Conservation (phyloP, 2,888 invertebrate species). For the Drosophila macrospina region DNA sequence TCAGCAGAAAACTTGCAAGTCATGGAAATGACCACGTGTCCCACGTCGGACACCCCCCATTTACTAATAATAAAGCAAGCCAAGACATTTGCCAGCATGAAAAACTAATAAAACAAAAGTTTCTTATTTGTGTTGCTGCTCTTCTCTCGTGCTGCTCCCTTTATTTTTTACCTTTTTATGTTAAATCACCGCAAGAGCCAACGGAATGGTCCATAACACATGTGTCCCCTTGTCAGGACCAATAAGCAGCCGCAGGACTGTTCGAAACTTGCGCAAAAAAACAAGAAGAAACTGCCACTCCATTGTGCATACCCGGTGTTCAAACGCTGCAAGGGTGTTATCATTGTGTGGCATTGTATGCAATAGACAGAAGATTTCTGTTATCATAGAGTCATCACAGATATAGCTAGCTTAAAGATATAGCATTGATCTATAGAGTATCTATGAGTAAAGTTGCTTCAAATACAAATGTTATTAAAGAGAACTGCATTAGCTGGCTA, state of each 20-base stretch:
- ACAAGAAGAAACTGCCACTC: conserved; percentile 7
- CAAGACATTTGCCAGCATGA: conserved; percentile 73
- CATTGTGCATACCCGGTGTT: background rate
- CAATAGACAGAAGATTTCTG: no score
- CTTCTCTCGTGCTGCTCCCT: conserved; percentile 27
- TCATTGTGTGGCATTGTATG: background rate
- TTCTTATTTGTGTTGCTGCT: conserved; percentile 56
- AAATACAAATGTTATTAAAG: no score
- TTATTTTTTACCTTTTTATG: conserved; percentile 75
- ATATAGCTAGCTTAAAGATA: no score
- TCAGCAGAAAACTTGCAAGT: conserved; percentile 82
- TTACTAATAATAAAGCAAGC: conserved; percentile 72
- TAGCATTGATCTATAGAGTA: no score
- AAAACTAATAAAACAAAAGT: conserved; percentile 81
- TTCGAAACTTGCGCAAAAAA: conserved; percentile 67
- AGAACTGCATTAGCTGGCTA: background rate
- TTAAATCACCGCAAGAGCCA: conserved; percentile 71
- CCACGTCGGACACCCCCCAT: conserved; percentile 15
- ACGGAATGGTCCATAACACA: conserved; percentile 54
- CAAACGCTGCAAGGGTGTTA: background rate
- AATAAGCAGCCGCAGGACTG: conserved; percentile 77
- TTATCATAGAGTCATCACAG: no score
- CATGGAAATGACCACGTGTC: conserved; percentile 64
- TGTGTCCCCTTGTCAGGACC: conserved; percentile 77
- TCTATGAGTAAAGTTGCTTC: no score